These are phyloP conservation scores for Panzeria rudis DNA, from an alignment of 2,888 invertebrate genomes.

Conservation along the genomic window DNA sequence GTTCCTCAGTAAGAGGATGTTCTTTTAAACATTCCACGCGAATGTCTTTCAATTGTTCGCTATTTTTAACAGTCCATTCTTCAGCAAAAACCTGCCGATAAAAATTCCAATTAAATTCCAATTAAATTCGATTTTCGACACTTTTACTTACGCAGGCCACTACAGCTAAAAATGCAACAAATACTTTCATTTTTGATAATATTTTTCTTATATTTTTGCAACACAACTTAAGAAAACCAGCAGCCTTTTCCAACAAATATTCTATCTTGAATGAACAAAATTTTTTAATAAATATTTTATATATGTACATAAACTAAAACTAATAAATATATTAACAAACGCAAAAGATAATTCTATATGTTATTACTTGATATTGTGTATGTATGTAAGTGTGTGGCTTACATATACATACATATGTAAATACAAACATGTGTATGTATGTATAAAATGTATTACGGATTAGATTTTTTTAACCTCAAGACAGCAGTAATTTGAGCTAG, in stretches of 20 bases:
- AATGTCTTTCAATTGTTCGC: conserved; percentile 78
- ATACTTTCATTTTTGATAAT: conserved; percentile 69
- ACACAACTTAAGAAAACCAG: not conserved
- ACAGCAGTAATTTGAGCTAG: conserved; percentile 2
- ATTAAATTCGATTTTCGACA: not conserved
- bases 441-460: not conserved
- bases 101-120: not conserved
- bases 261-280: conserved; percentile 33
- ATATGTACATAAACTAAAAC: not conserved
- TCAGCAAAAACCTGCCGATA: conserved; percentile 76
- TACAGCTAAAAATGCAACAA: conserved; percentile 69
- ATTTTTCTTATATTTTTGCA: not conserved
- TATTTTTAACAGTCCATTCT: conserved; percentile 79
- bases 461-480: conserved; percentile 31
- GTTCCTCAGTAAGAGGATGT: conserved; percentile 75
- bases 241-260: conserved; percentile 11
- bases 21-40: conserved; percentile 78
- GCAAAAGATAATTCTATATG: too few relatives aligned
- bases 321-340: not conserved
- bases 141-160: conserved; percentile 71
- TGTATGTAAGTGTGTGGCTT: too few relatives aligned
- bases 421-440: not conserved
- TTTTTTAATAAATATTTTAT: conserved; percentile 5
- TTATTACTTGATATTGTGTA: too few relatives aligned
- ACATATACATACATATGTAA: not conserved